phyloP scores from a whole-genome alignment of 2,797 vertebrate genomes.

The Lagorchestes hirsutus region DNA sequence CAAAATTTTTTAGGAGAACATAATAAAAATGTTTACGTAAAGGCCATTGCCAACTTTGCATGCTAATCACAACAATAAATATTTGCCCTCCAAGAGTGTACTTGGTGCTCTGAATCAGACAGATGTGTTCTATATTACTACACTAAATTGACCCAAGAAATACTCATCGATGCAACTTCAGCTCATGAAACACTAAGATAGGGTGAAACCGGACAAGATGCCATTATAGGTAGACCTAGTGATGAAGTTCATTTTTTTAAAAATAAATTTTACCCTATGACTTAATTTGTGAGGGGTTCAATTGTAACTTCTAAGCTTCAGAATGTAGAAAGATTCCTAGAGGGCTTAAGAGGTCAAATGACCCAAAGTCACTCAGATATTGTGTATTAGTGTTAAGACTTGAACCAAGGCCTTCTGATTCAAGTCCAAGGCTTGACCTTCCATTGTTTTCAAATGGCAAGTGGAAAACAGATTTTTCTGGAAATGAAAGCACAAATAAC shows the following conservation, averaged over 20 bases:
- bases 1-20: background rate
- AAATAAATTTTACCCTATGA: background rate
- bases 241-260: background rate
- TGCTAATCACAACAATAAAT: slow-evolving; percentile 72
- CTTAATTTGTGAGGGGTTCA: background rate
- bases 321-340: background rate
- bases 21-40: slow-evolving; percentile 74
- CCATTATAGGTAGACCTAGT: background rate
- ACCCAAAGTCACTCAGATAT: background rate
- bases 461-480: background rate
- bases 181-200: background rate
- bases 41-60: slow-evolving; percentile 59
- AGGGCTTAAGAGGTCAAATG: background rate
- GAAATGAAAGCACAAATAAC: background rate
- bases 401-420: background rate
- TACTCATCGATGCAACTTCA: background rate
- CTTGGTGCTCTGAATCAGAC: background rate
- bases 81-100: slow-evolving; percentile 37
- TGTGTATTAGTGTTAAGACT: background rate
- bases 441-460: background rate
- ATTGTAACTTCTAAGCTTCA: background rate
- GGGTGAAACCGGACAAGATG: background rate
- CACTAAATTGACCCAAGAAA: background rate
- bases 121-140: background rate
- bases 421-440: background rate